phyloP scores from a whole-genome alignment of 2,888 invertebrate genomes.

The Sarcophaga carnaria region DNA sequence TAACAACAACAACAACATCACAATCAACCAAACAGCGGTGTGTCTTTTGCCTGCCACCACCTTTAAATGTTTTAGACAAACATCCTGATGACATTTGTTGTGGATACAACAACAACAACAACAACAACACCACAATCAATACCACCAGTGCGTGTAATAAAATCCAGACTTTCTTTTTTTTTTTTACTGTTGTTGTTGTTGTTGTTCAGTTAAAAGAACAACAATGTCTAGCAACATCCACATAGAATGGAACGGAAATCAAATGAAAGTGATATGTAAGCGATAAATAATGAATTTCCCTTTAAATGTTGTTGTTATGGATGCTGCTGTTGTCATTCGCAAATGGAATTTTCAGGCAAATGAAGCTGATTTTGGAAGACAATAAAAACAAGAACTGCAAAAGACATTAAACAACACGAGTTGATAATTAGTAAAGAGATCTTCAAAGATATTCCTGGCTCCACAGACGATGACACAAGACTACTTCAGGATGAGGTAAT shows the following conservation, averaged over 20 bases:
- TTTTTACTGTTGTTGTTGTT: too few species aligned
- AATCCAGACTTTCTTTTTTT: not conserved
- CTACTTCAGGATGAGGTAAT: too few species aligned
- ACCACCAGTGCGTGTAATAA: not conserved
- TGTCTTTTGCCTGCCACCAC: not conserved
- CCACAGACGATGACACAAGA: too few species aligned
- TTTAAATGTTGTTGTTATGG: not conserved
- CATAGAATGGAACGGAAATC: conserved; percentile 46
- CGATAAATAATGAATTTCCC: conserved; percentile 46
- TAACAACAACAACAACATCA: not conserved
- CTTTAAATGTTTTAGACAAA: conserved; percentile 13
- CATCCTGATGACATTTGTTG: conserved; percentile 39
- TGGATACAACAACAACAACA: conserved; percentile 16
- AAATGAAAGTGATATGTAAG: conserved; percentile 53
- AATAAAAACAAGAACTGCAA: not conserved
- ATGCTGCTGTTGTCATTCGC: conserved; percentile 8
- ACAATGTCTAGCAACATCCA: not conserved
- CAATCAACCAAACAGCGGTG: too few species aligned
- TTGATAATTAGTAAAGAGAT: conserved; percentile 34
- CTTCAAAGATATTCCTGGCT: not conserved
- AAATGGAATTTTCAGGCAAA: not conserved
- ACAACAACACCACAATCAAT: not conserved
- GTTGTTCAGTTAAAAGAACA: not conserved
- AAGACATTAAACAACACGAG: conserved; percentile 42
- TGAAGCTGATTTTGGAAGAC: not conserved